Evolutionary conservation across 1,140 invertebrate genomes (phyloP), one percentile per base, ranked within the genome.

Genomic region (Zaprionus capensis): DNA sequence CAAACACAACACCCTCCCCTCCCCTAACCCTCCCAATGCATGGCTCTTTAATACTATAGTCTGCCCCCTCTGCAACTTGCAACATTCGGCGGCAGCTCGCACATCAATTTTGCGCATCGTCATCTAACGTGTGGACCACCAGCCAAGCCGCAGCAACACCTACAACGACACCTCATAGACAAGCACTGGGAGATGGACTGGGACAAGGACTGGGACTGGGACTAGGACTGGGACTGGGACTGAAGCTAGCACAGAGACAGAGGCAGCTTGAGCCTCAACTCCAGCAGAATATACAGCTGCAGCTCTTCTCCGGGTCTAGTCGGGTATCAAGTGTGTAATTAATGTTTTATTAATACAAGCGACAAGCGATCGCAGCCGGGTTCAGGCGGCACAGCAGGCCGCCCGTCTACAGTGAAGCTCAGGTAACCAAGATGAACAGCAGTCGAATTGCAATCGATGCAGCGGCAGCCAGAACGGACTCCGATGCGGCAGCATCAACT

Each of bases 291-390:
- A 31, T 41, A 15, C 15, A 41, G 56, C 24, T 67, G 63, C 49
- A 17, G 51, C 46, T 41, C 38, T n/a, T 41, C 15, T n/a, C 6
- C 5, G 15, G 15, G 38, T 41, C 41, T 46, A 46, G 41, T 46
- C 59, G 70, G 79, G 82, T 91, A 91, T 91, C 87, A 86, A 91
- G 87, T 86, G 82, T 86, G 91, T 91, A 92, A 92, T 92, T 88
- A 92, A 92, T 92, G 91, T 91, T 91, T 92, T 92, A 92, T 92
- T 92, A 92, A 92, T 92, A 90, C 84, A 92, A 88, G 91, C 87
- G 91, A 92, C 91, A 92, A 92, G 84, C 91, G 91, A 92, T 92
- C 87, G 91, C 83, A 80, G 74, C 63, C 58, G 63, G 55, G 51
- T 51, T 62, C 46, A 28, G n/a, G 7, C 36, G 65, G 31, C 28